Conservation (phyloP, 37 sponge, comb jelly and placozoan genomes). For the Lycopodina hypogea region DNA sequence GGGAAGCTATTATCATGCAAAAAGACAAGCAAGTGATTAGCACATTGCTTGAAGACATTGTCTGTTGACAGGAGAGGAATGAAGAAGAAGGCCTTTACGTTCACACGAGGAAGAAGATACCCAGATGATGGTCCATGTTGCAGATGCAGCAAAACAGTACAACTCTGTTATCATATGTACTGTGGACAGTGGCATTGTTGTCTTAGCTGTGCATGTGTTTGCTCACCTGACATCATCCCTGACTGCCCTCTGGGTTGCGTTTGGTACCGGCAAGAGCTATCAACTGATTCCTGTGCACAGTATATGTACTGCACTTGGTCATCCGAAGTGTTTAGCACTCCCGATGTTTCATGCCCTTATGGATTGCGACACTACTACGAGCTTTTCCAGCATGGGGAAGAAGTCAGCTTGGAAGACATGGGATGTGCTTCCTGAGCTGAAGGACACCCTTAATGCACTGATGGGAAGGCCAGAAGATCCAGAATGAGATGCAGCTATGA, state of each 20-base stretch:
- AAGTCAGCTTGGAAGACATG: background rate
- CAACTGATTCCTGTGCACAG: background rate
- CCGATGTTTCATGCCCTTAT: background rate
- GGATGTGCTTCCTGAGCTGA: background rate
- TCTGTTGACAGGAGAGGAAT: background rate
- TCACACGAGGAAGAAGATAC: conserved; percentile 1
- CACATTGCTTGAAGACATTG: conserved; percentile 1
- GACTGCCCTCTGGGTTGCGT: background rate
- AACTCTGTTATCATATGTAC: background rate
- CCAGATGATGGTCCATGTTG: background rate
- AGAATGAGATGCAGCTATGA: background rate
- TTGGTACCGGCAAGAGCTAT: background rate
- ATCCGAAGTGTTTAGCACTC: background rate
- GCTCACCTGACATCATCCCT: background rate
- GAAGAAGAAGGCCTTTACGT: background rate
- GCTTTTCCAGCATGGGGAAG: background rate
- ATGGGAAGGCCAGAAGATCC: background rate
- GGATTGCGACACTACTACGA: background rate
- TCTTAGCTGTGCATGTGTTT: too few species aligned
- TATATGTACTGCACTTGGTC: background rate
- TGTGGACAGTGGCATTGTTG: background rate
- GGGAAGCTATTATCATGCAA: background rate
- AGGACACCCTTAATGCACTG: background rate
- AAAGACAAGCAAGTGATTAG: background rate
- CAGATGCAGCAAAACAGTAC: conserved; percentile 1